phyloP scores from a whole-genome alignment of 64 coral and sea anemone species.

The Montipora cactus region DNA sequence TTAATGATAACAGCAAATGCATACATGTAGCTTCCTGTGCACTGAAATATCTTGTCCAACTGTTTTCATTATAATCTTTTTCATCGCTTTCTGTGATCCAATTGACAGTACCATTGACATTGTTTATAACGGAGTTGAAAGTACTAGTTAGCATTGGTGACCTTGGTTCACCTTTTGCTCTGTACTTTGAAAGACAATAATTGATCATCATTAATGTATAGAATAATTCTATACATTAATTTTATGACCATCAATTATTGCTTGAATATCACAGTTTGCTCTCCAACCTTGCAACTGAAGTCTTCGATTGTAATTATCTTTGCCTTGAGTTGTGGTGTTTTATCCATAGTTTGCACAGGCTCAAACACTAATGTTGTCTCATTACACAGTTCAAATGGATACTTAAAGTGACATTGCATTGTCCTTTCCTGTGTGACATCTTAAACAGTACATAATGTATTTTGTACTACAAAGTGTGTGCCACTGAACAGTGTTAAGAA shows the following conservation, averaged over 20 bases:
- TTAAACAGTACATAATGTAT: conserved; percentile 7
- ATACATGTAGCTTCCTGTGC: conserved; percentile 27
- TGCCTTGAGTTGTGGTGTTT: conserved; percentile 52
- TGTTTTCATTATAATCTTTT: conserved; percentile 41
- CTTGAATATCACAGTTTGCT: conserved; percentile 19
- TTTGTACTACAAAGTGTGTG: no score
- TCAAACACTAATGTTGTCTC: conserved; percentile 66
- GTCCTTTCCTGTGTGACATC: background rate
- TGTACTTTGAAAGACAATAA: conserved; percentile 25
- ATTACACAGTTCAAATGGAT: conserved; percentile 42
- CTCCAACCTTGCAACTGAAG: conserved; percentile 39
- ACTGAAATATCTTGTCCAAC: conserved; percentile 26
- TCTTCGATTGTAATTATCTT: conserved; percentile 65
- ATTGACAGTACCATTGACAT: background rate
- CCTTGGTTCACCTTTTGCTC: conserved; percentile 47
- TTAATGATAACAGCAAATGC: conserved; percentile 31
- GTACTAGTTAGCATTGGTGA: conserved; percentile 30
- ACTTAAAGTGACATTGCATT: conserved; percentile 64
- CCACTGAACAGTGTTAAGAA: no score
- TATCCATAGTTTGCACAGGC: conserved; percentile 57
- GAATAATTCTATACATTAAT: conserved; percentile 13
- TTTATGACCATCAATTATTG: conserved; percentile 45
- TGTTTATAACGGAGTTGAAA: background rate
- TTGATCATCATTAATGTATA: conserved; percentile 54
- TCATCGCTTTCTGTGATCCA: background rate